Percentiles rank a stretch among this genome's conserved stretches.
Conservation (phyloP, 2,888 invertebrate species). For the Lagria hirta region DNA sequence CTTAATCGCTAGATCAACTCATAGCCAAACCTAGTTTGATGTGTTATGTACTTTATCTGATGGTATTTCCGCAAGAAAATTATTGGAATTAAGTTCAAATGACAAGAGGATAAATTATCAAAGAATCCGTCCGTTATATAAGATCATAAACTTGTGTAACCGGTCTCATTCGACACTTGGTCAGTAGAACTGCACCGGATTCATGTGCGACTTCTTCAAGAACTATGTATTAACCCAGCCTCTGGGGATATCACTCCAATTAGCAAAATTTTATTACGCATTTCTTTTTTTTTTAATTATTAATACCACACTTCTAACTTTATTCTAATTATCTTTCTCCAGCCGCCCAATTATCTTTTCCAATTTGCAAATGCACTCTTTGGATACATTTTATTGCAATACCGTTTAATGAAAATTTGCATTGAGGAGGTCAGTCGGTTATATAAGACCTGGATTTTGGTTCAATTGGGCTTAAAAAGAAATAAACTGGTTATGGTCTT, state of each 20-base stretch:
- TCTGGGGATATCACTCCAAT: constrained; percentile 9
- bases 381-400: constrained; percentile 15
- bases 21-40: too few relatives aligned
- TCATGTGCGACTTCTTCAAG: constrained; percentile 23
- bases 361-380: constrained; percentile 12
- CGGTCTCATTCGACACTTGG: constrained; percentile 35
- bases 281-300: too few relatives aligned
- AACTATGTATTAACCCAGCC: constrained; percentile 15
- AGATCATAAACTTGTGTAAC: constrained; percentile 31
- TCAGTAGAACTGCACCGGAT: constrained; percentile 35
- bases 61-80: too few relatives aligned
- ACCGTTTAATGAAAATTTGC: constrained; percentile 18
- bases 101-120: constrained; percentile 17
- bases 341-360: constrained; percentile 10
- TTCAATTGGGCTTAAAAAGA: not conserved
- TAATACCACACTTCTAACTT: too few relatives aligned
- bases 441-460: too few relatives aligned
- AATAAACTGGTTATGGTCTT: not conserved
- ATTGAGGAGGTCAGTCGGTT: too few relatives aligned
- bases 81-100: constrained; percentile 17
- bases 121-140: constrained; percentile 31
- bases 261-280: constrained; percentile 12
- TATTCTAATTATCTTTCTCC: too few relatives aligned
- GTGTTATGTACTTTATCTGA: too few relatives aligned
- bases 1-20: too few relatives aligned